phyloP scores from a whole-genome alignment of 2,888 invertebrate genomes.

The Chelonus formosanus region DNA sequence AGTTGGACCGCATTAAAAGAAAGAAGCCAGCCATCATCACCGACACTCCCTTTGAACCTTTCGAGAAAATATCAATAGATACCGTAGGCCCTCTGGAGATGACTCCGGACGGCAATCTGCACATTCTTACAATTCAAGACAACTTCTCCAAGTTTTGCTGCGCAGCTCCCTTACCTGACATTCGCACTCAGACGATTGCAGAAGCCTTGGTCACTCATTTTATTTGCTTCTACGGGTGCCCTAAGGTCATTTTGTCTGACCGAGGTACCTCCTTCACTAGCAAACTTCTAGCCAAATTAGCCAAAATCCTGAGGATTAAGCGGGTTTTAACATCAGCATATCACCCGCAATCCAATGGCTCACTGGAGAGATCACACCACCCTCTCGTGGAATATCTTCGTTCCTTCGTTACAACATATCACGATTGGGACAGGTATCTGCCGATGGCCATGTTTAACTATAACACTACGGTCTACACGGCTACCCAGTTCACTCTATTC shows the following conservation, averaged over 20 bases:
- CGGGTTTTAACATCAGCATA: background rate
- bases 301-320: conserved; percentile 1
- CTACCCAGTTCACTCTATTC: conserved; percentile 30
- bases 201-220: conserved; percentile 18
- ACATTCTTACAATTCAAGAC: conserved; percentile 31
- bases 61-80: conserved; percentile 38
- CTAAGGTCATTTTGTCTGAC: conserved; percentile 20
- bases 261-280: conserved; percentile 21
- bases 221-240: conserved; percentile 19
- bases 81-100: conserved; percentile 32
- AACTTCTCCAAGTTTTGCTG: conserved; percentile 30
- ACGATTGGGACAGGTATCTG: conserved; percentile 3
- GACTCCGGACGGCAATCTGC: conserved; percentile 24
- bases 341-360: conserved; percentile 18
- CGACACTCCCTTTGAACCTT: conserved; percentile 29
- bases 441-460: conserved; percentile 13
- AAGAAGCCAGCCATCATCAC: conserved; percentile 39
- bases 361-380: conserved; percentile 26
- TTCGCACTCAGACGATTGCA: conserved; percentile 8
- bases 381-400: conserved; percentile 16
- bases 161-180: conserved; percentile 24
- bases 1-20: conserved; percentile 26
- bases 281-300: conserved; percentile 18
- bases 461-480: conserved; percentile 11
- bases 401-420: background rate